Conservation (phyloP, 2,888 invertebrate species). For the Troides helena region DNA sequence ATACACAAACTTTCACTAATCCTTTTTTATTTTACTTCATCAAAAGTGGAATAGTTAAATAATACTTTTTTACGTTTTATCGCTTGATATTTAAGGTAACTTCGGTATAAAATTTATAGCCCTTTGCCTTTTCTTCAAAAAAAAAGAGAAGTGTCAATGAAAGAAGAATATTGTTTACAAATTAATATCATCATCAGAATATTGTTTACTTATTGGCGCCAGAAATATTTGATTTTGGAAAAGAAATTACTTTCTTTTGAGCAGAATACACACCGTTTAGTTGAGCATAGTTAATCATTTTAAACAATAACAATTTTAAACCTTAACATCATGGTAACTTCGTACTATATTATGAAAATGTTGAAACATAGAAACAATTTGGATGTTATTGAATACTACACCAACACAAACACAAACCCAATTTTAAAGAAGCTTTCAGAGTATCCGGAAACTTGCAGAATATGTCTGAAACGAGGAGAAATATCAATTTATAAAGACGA, state of each 20-base stretch:
- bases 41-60: too few relatives aligned
- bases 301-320: too few relatives aligned
- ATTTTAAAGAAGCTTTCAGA: constrained; percentile 17
- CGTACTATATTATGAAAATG: constrained; percentile 41
- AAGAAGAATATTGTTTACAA: background rate
- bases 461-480: constrained; percentile 55
- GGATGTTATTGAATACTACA: constrained; percentile 34
- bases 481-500: constrained; percentile 47
- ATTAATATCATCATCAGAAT: too few relatives aligned
- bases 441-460: constrained; percentile 45
- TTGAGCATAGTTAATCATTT: background rate
- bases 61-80: too few relatives aligned
- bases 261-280: background rate
- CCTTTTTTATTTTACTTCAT: too few relatives aligned
- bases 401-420: constrained; percentile 27
- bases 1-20: too few relatives aligned
- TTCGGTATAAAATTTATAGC: background rate
- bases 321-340: constrained; percentile 38
- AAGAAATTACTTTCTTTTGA: background rate
- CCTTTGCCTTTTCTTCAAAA: background rate
- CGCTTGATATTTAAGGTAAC: too few relatives aligned
- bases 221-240: background rate
- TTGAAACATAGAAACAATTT: constrained; percentile 31
- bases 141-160: background rate
- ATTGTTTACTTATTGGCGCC: background rate